These are phyloP conservation scores for Leptosomus discolor DNA, from an alignment of 2,113 vertebrate genomes.

Conservation along the genomic window DNA sequence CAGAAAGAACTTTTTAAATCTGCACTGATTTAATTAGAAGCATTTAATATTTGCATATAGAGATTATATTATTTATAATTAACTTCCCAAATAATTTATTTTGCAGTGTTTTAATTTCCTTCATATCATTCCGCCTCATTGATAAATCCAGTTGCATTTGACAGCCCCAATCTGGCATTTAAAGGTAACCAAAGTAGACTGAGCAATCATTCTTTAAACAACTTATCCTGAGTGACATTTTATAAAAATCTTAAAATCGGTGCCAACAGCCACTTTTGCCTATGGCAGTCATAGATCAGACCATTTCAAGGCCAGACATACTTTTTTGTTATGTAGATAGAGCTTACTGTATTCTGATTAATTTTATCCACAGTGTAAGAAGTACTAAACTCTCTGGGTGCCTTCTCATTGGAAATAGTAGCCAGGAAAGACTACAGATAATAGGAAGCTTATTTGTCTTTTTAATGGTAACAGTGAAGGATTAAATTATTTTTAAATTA, in stretches of 20 bases:
- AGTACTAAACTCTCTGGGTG: background rate
- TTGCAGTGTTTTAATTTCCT: slow-evolving; percentile 37
- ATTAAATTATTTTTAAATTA: background rate
- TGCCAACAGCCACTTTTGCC: background rate
- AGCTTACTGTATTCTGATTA: background rate
- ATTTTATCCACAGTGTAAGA: background rate
- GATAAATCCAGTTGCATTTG: slow-evolving; percentile 51
- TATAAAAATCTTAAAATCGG: background rate
- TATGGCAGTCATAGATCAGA: background rate
- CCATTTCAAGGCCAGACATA: background rate
- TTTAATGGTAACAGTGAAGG: background rate
- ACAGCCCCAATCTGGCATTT: slow-evolving; percentile 27
- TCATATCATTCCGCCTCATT: background rate
- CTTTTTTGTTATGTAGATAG: background rate
- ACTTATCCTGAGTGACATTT: background rate
- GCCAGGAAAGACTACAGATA: background rate
- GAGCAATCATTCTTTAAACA: slow-evolving; percentile 23
- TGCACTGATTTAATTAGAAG: slow-evolving; percentile 48
- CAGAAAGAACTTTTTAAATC: slow-evolving; percentile 45
- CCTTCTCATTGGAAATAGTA: background rate
- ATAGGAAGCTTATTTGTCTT: background rate
- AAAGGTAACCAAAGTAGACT: slow-evolving; percentile 11
- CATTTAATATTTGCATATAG: slow-evolving; percentile 58
- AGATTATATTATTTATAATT: slow-evolving; percentile 67
- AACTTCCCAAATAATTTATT: slow-evolving; percentile 33